Evolutionary conservation across 2,888 invertebrate species (phyloP).

Genomic region (Philereme vetulata): DNA sequence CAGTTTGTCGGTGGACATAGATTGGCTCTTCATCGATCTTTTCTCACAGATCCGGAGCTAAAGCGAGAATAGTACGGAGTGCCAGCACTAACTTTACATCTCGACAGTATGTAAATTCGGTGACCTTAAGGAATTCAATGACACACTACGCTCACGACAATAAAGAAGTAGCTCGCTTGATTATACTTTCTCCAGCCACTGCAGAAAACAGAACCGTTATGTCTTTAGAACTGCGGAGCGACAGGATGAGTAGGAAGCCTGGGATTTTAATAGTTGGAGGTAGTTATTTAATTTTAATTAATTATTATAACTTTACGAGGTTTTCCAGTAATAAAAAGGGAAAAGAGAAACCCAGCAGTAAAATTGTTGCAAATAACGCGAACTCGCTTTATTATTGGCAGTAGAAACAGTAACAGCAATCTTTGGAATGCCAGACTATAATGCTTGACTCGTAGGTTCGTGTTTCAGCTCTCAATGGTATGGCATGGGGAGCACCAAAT

Average conservation of each 20-base stretch:
- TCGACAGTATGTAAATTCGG: slow-evolving; percentile 53
- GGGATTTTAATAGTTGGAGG: slow-evolving; percentile 74
- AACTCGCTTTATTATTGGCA: too few relatives aligned
- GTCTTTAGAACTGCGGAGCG: slow-evolving; percentile 70
- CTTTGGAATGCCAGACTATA: too few relatives aligned
- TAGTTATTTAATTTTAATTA: slow-evolving; percentile 29
- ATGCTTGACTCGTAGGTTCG: background rate
- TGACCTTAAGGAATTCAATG: slow-evolving; percentile 42
- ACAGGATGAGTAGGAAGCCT: slow-evolving; percentile 65
- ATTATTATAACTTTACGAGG: too few relatives aligned
- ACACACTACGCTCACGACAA: slow-evolving; percentile 47
- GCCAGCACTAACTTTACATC: slow-evolving; percentile 44
- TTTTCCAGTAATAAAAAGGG: too few relatives aligned
- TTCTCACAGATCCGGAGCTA: slow-evolving; percentile 65
- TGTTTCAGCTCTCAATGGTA: slow-evolving; percentile 66
- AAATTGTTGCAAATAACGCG: too few relatives aligned
- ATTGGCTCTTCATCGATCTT: background rate
- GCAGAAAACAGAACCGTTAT: slow-evolving; percentile 61
- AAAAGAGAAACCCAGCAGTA: too few relatives aligned
- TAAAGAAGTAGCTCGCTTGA: slow-evolving; percentile 58
- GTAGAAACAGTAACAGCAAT: too few relatives aligned
- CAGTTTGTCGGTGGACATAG: too few relatives aligned
- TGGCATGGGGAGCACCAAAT: slow-evolving; percentile 75
- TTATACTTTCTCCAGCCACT: slow-evolving; percentile 55
- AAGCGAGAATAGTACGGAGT: slow-evolving; percentile 60